Evolutionary conservation across 35 echinoderm and acorn worm species (phyloP).

Genomic region (Ophiothrix spiculata): DNA sequence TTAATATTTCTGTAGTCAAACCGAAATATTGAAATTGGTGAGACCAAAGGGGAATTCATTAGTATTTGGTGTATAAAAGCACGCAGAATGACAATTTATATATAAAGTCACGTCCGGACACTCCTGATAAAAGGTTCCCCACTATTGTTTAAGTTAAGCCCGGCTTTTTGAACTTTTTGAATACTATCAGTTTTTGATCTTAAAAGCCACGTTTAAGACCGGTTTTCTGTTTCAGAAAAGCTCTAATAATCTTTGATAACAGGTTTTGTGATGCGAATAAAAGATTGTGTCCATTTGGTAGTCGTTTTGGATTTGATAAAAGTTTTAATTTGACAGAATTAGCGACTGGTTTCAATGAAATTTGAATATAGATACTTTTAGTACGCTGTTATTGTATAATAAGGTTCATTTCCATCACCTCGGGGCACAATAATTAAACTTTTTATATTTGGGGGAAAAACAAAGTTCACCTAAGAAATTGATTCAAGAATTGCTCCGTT

Average conservation of each 20-base stretch:
- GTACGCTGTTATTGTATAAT: no score
- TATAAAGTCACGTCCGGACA: slow-evolving; percentile 3
- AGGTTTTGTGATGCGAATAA: neutral
- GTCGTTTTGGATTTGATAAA: neutral
- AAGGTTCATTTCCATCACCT: no score
- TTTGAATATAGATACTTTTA: no score
- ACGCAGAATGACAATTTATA: neutral
- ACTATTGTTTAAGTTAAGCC: neutral
- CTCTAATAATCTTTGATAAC: neutral
- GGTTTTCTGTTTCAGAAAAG: neutral
- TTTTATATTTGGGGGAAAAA: no score
- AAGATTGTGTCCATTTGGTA: neutral
- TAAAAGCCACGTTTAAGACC: neutral
- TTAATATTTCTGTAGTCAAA: slow-evolving; percentile 1
- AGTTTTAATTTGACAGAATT: neutral
- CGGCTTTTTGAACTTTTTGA: neutral
- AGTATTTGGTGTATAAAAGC: neutral
- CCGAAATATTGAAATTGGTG: slow-evolving; percentile 2
- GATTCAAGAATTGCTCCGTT: no score
- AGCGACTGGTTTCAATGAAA: no score
- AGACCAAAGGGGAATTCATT: neutral
- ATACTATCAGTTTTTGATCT: slow-evolving; percentile 1
- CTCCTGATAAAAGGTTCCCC: neutral
- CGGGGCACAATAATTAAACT: no score
- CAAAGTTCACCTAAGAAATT: no score